Conservation (phyloP, 2,888 invertebrate genomes). For the Pedicia rivosa region DNA sequence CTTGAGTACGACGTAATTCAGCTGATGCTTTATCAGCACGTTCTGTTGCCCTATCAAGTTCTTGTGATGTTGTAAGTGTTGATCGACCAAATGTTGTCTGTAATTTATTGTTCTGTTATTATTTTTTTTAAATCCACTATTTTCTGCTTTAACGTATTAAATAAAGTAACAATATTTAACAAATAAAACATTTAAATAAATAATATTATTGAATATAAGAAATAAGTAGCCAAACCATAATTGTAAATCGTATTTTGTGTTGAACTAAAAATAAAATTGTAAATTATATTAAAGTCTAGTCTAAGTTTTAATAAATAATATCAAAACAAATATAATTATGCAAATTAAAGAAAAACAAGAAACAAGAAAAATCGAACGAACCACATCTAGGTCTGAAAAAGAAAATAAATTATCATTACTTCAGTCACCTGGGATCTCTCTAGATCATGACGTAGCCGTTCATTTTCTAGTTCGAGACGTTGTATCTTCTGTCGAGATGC, state of each 20-base stretch:
- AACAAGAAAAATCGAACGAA: not conserved
- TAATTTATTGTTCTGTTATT: too few species aligned
- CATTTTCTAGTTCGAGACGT: slow-evolving; percentile 78
- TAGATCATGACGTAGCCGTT: slow-evolving; percentile 69
- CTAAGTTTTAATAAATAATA: not conserved
- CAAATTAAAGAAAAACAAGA: not conserved
- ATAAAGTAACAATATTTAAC: too few species aligned
- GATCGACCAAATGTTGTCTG: slow-evolving; percentile 64
- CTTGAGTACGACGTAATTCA: slow-evolving; percentile 74
- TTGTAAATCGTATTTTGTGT: too few species aligned
- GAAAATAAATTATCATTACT: slow-evolving; percentile 3
- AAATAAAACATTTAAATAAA: too few species aligned
- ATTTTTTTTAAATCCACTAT: too few species aligned
- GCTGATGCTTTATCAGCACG: slow-evolving; percentile 71
- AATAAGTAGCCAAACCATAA: too few species aligned
- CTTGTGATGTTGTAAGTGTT: slow-evolving; percentile 66
- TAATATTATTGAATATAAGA: too few species aligned
- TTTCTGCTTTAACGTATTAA: too few species aligned
- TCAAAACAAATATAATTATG: not conserved
- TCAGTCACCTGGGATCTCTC: slow-evolving; percentile 52
- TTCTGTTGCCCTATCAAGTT: slow-evolving; percentile 67
- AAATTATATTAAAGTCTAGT: too few species aligned
- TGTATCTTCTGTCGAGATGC: slow-evolving; percentile 51
- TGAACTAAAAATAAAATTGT: too few species aligned
- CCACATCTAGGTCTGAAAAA: slow-evolving; percentile 2